These are phyloP conservation scores for Cyclina sinensis DNA, from an alignment of 1,140 invertebrate species.

Conservation along the genomic window DNA sequence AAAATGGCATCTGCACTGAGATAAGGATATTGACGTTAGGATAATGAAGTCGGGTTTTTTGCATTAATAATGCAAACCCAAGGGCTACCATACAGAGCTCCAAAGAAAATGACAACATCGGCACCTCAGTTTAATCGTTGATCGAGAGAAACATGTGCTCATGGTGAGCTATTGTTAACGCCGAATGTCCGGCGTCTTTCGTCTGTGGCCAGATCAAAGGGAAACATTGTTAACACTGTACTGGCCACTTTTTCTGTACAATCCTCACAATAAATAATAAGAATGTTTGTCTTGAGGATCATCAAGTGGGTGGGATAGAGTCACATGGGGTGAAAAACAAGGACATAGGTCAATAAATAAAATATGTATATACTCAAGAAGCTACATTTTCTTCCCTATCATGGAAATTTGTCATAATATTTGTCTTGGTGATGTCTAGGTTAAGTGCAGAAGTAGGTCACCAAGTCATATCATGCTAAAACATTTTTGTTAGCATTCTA, in stretches of 20 bases:
- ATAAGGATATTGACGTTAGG: neutral
- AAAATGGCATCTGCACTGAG: constrained; percentile 8
- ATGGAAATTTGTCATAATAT: too few relatives aligned
- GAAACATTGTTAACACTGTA: too few relatives aligned
- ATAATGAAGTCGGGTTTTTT: neutral
- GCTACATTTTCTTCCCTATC: too few relatives aligned
- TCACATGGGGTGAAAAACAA: neutral
- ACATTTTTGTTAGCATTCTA: too few relatives aligned
- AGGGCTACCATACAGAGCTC: constrained; percentile 58
- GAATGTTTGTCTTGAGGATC: neutral
- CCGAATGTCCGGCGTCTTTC: too few relatives aligned
- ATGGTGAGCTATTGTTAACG: neutral
- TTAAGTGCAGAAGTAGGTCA: too few relatives aligned
- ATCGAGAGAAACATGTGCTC: neutral
- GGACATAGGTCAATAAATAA: too few relatives aligned
- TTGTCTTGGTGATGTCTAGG: too few relatives aligned
- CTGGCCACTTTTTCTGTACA: neutral
- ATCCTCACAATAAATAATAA: neutral
- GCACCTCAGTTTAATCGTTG: constrained; percentile 58
- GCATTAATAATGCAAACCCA: neutral
- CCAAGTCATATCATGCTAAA: too few relatives aligned
- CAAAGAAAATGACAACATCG: constrained; percentile 48
- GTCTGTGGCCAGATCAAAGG: too few relatives aligned
- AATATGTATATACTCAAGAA: too few relatives aligned
- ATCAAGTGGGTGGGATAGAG: neutral